Evolutionary conservation across 2,797 vertebrate genomes (phyloP), one percentile per base, ranked within the genome.

Genomic region (Halcyon smyrnensis): DNA sequence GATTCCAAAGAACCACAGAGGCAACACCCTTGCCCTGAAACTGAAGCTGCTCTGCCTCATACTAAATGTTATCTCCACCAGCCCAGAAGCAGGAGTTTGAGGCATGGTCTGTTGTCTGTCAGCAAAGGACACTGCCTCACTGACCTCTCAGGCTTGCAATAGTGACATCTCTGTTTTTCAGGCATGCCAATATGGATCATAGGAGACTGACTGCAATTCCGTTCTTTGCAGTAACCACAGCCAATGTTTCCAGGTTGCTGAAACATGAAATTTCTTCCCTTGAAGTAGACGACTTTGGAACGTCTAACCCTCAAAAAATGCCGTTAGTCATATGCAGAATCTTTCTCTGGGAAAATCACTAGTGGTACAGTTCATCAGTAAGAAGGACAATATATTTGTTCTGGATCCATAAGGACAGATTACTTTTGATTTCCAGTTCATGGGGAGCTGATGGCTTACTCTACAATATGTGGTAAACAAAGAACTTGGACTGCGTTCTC

Each of bases 181-280:
- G 81, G 86, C 78, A 80, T 90, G 71, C 30, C 78, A 89, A 27
- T 87, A 75, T 90, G 90, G 80, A 82, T 36, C 5, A 7, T 67
- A 84, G 80, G 87, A 92, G 53, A 80, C 84, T 77, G 87, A 97
- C 70, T 69, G 64, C 86, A 95, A 69, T 92, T 94, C 71, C 84
- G 37, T 92, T 90, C 90, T 83, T 76, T 75, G 78, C 64, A 75
- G 78, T 87, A 94, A 95, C 81, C 77, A 62, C 48, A 90, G 94
- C 91, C 88, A 90, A 32, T 67, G 24, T 92, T 87, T 89, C 57
- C 62, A 54, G 62, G 68, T 73, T 92, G 71, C 81, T 95, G 93
- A 95, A 97, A 96, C 54, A 62, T 37, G 14, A 89, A 62, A 85
- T 87, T 92, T 97, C 88, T 95, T 97, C 86, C 93, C 90, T 94